Base-by-base conservation (phyloP, 2,113 vertebrate genomes). In the Rhizomys pruinosus region DNA sequence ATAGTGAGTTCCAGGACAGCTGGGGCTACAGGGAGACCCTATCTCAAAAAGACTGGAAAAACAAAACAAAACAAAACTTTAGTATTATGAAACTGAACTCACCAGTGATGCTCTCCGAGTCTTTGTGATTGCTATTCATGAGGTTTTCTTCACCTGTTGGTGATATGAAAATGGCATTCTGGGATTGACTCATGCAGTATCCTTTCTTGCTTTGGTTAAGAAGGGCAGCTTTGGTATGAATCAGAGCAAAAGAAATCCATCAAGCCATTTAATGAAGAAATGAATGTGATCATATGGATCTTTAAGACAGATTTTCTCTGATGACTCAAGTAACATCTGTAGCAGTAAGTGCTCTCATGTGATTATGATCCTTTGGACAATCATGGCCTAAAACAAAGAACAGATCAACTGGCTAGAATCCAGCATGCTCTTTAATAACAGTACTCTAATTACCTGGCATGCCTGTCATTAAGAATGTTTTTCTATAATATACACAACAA, bases 81-180 rank as follows among this genome's bases (percentile, higher is more conserved):
- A n/a, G n/a, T 23, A 85, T 79, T 68, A 86, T 86, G 69, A 77
- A 47, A 63, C 32, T 72, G 63, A 84, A 94, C 98, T 96, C 90
- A 99, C 99, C 99, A 96, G 99, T 98, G 98, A 99, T 96, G 59
- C 98, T 98, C 97, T 98, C 99, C 7, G 98, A 98, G 96, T 98
- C 98, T 82, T 97, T 98, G 96, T 98, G 98, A 97, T 98, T 98
- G 98, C 98, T 98, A 94, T 97, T 99, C 98, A 99, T 99, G 96
- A 98, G 98, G 98, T 98, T 98, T 96, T 98, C 98, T 98, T 99
- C 98, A 97, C 98, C 98, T 98, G 97, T 99, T 96, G 98, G 98
- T 98, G 97, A 93, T 94, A 74, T 81, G 94, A 77, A 98, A 98
- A 95, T 90, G 96, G 87, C 97, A 98, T 98, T 97, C 96, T 97